Conservation (phyloP, 2,113 vertebrate species). For the Chionis minor region DNA sequence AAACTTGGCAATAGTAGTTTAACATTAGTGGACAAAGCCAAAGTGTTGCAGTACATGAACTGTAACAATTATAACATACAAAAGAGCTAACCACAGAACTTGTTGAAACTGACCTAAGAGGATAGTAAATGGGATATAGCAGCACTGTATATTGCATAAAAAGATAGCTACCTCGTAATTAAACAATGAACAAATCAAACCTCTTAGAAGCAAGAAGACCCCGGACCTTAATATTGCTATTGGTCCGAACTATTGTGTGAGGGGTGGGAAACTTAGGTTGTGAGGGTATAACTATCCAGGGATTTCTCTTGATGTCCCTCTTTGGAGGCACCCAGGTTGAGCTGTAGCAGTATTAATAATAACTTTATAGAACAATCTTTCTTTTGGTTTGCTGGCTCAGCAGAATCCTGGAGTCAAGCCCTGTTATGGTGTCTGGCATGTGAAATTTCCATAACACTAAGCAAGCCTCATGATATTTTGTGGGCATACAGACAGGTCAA, state of each 20-base stretch:
- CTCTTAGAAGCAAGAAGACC: background rate
- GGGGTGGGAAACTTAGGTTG: background rate
- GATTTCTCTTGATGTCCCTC: background rate
- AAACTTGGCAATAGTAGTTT: background rate
- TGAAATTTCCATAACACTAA: background rate
- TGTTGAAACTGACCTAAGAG: background rate
- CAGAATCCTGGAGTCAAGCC: background rate
- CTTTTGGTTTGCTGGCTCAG: background rate
- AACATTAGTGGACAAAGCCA: background rate
- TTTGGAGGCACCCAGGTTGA: fast-evolving
- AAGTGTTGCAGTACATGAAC: background rate
- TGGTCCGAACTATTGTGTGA: background rate
- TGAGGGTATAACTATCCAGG: fast-evolving
- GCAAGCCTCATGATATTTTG: background rate
- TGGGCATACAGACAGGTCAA: background rate
- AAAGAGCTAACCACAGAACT: background rate
- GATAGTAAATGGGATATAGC: background rate
- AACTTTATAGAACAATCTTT: background rate
- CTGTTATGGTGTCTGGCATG: background rate
- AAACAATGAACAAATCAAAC: background rate
- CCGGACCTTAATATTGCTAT: background rate
- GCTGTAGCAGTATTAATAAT: background rate
- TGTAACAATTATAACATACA: background rate
- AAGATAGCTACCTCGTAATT: fast-evolving
- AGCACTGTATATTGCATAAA: background rate